Percentiles rank a stretch among this genome's conserved stretches.
Conservation (phyloP, 2,888 invertebrate genomes). For the Agrochola macilenta region DNA sequence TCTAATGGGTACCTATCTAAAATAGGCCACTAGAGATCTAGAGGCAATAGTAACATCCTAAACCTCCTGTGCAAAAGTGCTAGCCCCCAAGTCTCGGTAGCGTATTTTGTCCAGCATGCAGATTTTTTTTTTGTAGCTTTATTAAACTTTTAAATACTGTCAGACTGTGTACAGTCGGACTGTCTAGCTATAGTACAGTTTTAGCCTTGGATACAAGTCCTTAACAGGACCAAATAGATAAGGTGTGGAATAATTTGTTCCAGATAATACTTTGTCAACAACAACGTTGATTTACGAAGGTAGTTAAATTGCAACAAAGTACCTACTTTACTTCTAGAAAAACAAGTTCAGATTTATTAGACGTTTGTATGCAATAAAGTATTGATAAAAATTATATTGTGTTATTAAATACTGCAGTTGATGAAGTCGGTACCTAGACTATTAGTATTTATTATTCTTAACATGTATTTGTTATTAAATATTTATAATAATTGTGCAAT, state of each 20-base stretch:
- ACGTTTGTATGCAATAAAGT: slow-evolving; percentile 55
- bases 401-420: slow-evolving; percentile 16
- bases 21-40: background rate
- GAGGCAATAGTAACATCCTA: background rate
- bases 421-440: slow-evolving; percentile 2
- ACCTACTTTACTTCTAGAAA: slow-evolving; percentile 54
- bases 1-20: background rate
- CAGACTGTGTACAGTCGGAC: background rate
- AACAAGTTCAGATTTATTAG: slow-evolving; percentile 69
- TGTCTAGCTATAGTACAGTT: slow-evolving; percentile 12
- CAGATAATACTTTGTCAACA: slow-evolving; percentile 37
- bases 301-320: slow-evolving; percentile 52
- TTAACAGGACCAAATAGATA: slow-evolving; percentile 39
- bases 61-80: too few relatives aligned
- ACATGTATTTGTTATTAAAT: slow-evolving; percentile 1
- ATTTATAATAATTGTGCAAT: slow-evolving; percentile 15
- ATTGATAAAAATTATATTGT: slow-evolving; percentile 55
- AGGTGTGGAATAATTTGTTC: slow-evolving; percentile 48
- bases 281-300: slow-evolving; percentile 49
- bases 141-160: background rate
- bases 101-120: background rate
- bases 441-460: background rate
- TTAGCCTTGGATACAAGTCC: slow-evolving; percentile 23
- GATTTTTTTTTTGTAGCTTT: background rate
- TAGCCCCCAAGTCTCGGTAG: background rate